Percentiles rank a stretch among this genome's conserved stretches.
These are phyloP conservation scores for Ichneumon xanthorius DNA, from an alignment of 2,888 invertebrate species.

Conservation along the genomic window DNA sequence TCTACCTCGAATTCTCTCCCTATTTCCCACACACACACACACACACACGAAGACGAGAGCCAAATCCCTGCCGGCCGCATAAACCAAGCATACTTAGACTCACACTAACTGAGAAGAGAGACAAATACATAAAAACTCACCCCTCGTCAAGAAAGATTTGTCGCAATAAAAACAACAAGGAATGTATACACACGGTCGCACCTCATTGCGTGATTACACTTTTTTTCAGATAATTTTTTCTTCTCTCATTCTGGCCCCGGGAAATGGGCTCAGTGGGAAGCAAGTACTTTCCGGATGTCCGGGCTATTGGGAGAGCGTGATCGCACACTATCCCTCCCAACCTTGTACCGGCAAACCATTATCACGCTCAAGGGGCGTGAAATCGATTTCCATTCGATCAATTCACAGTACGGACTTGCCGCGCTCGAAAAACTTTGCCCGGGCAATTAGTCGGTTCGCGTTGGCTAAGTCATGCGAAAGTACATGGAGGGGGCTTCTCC, in stretches of 20 bases:
- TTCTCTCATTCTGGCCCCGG: background rate
- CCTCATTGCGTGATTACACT: slow-evolving; percentile 33
- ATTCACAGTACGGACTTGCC: slow-evolving; percentile 69
- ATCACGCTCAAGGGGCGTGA: slow-evolving; percentile 70
- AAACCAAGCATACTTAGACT: background rate
- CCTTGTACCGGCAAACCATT: slow-evolving; percentile 69
- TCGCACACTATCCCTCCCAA: slow-evolving; percentile 30
- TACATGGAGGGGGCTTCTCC: slow-evolving; percentile 62
- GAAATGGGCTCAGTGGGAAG: slow-evolving; percentile 9
- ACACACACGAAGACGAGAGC: background rate
- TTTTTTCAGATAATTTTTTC: background rate
- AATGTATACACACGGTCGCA: slow-evolving; percentile 25
- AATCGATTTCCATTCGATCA: slow-evolving; percentile 75
- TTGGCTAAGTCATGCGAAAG: slow-evolving; percentile 69
- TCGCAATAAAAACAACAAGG: slow-evolving; percentile 32
- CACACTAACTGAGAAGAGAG: background rate
- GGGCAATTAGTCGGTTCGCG: slow-evolving; percentile 73
- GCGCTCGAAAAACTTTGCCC: slow-evolving; percentile 70
- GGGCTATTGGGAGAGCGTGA: slow-evolving; percentile 1
- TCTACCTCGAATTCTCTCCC: slow-evolving; percentile 21
- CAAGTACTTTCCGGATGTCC: slow-evolving; percentile 30
- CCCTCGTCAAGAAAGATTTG: slow-evolving; percentile 31
- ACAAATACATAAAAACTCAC: slow-evolving; percentile 20
- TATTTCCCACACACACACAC: background rate
- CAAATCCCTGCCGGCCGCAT: slow-evolving; percentile 6